phyloP scores from a whole-genome alignment of 2,797 vertebrate species.

The Coccyzus lansbergi region DNA sequence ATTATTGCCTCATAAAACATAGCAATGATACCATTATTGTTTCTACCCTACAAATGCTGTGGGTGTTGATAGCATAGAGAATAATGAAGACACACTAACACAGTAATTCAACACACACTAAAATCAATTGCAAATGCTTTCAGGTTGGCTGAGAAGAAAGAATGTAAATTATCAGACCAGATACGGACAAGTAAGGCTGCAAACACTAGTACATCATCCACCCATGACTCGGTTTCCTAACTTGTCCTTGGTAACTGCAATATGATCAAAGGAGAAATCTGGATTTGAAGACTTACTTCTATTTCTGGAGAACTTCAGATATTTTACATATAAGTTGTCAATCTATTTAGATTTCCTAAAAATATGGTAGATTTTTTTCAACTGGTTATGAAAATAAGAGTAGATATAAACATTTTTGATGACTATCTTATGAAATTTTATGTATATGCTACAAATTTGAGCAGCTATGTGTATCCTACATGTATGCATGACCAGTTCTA shows the following conservation, averaged over 20 bases:
- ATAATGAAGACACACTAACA: neutral
- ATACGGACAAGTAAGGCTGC: neutral
- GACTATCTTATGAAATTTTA: neutral
- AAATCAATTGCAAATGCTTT: constrained; percentile 32
- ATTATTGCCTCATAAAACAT: constrained; percentile 57
- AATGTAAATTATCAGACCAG: neutral
- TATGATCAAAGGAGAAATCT: neutral
- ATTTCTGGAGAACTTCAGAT: neutral
- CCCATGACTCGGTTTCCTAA: neutral
- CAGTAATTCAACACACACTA: constrained; percentile 11
- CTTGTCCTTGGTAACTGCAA: neutral
- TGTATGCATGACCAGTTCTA: neutral
- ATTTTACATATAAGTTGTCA: neutral
- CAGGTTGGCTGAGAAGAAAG: neutral
- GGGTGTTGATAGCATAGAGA: neutral
- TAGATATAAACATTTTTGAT: neutral
- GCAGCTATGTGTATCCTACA: neutral
- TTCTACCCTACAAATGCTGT: neutral
- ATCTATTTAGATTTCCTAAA: neutral
- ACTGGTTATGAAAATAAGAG: neutral
- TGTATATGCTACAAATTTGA: neutral
- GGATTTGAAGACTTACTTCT: neutral
- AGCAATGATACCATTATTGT: neutral
- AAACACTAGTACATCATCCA: neutral
- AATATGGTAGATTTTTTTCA: neutral